Conservation (phyloP, 2,797 vertebrate species). For the Cyprinodon diabolis region DNA sequence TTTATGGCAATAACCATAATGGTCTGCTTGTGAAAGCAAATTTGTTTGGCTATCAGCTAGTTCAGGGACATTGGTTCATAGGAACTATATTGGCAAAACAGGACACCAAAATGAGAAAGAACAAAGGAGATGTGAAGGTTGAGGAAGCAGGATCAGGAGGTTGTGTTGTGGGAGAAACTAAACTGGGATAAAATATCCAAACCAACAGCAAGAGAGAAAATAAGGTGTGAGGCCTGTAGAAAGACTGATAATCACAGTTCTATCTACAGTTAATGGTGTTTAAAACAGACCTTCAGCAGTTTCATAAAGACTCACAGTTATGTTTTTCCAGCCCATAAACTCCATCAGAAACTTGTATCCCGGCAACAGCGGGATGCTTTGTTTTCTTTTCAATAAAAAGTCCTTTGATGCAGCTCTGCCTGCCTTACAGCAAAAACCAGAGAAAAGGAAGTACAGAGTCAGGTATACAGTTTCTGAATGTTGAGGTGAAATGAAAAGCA, state of each 20-base stretch:
- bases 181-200: conserved; percentile 12
- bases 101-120: no score
- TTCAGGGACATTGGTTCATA: no score
- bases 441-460: background rate
- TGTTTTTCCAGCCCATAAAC: background rate
- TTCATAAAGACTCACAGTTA: background rate
- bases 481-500: background rate
- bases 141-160: conserved; percentile 6
- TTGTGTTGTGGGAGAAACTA: conserved; percentile 10
- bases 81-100: no score
- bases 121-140: conserved; percentile 31
- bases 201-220: conserved; percentile 1
- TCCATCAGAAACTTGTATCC: background rate
- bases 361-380: background rate
- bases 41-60: no score
- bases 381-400: background rate
- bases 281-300: background rate
- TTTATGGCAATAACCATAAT: no score
- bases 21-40: no score
- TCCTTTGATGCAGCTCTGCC: background rate
- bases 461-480: background rate
- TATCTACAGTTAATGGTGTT: background rate
- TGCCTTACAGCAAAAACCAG: background rate
- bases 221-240: conserved; percentile 1
- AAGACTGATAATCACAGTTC: conserved; percentile 4